Conservation (phyloP, 2,888 invertebrate genomes). For the Elysia crispata region DNA sequence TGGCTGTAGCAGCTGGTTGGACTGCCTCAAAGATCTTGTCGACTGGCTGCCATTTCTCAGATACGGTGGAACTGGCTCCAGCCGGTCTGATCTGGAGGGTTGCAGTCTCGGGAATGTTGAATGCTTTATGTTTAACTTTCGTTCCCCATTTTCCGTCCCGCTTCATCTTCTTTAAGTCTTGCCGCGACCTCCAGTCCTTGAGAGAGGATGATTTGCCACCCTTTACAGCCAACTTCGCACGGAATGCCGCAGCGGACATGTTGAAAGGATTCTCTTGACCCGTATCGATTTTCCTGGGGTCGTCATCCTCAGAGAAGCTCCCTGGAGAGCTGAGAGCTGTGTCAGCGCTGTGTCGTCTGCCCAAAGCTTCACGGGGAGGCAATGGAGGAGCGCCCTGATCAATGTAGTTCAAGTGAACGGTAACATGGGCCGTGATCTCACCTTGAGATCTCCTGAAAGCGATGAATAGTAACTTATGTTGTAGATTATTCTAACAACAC, state of each 20-base stretch:
- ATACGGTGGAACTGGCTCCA: background rate
- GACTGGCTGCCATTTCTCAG: background rate
- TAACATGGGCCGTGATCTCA: conserved; percentile 38
- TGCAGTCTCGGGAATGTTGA: background rate
- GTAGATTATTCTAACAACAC: no score
- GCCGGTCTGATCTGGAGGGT: background rate
- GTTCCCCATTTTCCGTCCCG: background rate
- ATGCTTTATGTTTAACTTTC: background rate
- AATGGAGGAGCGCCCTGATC: background rate
- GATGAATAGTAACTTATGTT: no score
- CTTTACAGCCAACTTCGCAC: conserved; percentile 25
- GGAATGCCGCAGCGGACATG: conserved; percentile 21
- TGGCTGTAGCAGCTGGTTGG: no score
- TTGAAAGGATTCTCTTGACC: conserved; percentile 27
- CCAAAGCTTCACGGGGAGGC: background rate
- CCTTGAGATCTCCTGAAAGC: conserved; percentile 7
- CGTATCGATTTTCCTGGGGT: conserved; percentile 1
- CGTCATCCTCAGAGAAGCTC: background rate
- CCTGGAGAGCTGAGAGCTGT: background rate
- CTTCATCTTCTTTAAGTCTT: conserved; percentile 17
- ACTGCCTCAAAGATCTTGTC: no score
- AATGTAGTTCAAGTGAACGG: conserved; percentile 31
- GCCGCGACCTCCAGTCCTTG: conserved; percentile 16
- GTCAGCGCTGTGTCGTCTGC: background rate
- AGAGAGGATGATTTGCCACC: conserved; percentile 43